These are phyloP conservation scores for Clepsis dumicolana DNA, from an alignment of 2,888 invertebrate genomes.

Conservation along the genomic window DNA sequence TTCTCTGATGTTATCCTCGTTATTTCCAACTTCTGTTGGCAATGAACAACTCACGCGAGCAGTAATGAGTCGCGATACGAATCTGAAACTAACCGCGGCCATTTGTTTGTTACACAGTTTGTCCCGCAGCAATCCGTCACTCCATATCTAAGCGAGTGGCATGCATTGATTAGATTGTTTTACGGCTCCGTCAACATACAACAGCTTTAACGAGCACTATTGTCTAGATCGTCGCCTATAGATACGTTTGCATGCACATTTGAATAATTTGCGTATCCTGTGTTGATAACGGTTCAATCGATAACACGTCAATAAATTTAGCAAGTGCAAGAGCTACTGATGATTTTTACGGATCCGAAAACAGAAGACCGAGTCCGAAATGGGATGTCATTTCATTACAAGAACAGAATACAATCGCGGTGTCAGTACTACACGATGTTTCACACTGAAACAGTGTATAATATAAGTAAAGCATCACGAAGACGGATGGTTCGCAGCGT, in stretches of 20 bases:
- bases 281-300: constrained; percentile 40
- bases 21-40: constrained; percentile 62
- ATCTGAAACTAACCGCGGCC: constrained; percentile 59
- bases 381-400: background rate
- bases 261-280: constrained; percentile 60
- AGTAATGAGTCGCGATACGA: constrained; percentile 63
- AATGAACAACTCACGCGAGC: constrained; percentile 62
- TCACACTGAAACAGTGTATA: constrained; percentile 40
- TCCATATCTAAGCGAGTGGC: constrained; percentile 62
- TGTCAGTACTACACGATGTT: constrained; percentile 1
- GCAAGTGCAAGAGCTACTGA: background rate
- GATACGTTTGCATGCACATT: constrained; percentile 58
- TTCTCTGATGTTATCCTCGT: constrained; percentile 61
- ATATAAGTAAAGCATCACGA: constrained; percentile 71
- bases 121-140: constrained; percentile 58
- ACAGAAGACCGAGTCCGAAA: too few species aligned
- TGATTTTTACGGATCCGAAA: background rate
- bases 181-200: constrained; percentile 60
- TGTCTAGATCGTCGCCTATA: constrained; percentile 61
- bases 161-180: constrained; percentile 70
- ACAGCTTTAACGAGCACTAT: constrained; percentile 66
- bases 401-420: background rate
- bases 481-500: constrained; percentile 78
- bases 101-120: constrained; percentile 57
- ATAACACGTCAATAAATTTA: background rate